These are phyloP conservation scores for Rhipidura dahli DNA, from an alignment of 2,113 vertebrate genomes.

Conservation along the genomic window DNA sequence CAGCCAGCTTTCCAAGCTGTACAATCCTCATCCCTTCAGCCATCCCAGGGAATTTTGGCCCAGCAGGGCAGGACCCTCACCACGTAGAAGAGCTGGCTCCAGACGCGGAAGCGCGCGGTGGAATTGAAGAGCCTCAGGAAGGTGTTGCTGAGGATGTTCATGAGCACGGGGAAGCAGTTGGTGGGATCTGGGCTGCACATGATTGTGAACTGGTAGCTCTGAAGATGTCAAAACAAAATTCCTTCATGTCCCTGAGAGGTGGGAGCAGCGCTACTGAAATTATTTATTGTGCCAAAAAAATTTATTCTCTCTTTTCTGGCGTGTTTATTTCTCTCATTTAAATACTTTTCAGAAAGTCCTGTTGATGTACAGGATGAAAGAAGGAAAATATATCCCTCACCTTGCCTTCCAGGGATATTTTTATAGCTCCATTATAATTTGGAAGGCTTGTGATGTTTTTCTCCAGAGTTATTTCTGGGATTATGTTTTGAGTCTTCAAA, in stretches of 20 bases:
- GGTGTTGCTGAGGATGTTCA: constrained; percentile 85
- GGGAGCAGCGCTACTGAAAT: neutral
- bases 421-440: constrained; percentile 85
- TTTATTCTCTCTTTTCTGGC: neutral
- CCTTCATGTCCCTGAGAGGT: accelerated
- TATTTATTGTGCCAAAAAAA: neutral
- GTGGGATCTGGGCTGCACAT: constrained; percentile 80
- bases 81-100: constrained; percentile 70
- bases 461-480: constrained; percentile 76
- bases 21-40: neutral
- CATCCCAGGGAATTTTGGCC: accelerated
- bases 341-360: neutral
- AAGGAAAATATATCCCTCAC: constrained; percentile 47
- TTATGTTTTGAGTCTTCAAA: constrained; percentile 81
- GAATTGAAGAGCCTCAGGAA: constrained; percentile 75
- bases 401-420: constrained; percentile 79
- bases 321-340: neutral
- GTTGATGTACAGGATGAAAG: neutral
- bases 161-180: constrained; percentile 80
- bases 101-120: constrained; percentile 67
- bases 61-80: neutral
- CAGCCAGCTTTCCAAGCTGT: neutral
- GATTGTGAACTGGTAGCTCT: constrained; percentile 78
- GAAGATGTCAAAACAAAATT: neutral
- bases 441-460: constrained; percentile 75